A percentile compares a stretch with the other conserved stretches of the same genome.
These are phyloP conservation scores for Cataglyphis rosenhaueri DNA, from an alignment of 2,888 invertebrate genomes.

Conservation along the genomic window DNA sequence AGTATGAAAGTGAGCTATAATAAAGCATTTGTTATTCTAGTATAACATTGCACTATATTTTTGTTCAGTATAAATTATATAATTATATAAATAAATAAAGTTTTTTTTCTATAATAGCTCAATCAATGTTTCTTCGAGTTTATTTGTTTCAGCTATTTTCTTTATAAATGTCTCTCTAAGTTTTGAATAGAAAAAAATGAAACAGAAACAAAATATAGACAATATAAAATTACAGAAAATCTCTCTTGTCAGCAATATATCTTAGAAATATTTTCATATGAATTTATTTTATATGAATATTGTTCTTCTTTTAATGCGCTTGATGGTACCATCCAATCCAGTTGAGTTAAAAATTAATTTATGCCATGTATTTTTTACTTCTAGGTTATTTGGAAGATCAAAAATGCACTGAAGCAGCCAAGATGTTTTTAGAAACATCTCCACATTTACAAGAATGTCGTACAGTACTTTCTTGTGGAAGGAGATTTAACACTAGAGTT, in stretches of 20 bases:
- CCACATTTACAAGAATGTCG: slow-evolving; percentile 79
- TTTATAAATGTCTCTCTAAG: neutral
- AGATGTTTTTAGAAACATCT: slow-evolving; percentile 78
- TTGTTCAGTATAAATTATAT: neutral
- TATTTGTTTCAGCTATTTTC: neutral
- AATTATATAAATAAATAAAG: neutral
- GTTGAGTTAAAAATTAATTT: slow-evolving; percentile 11
- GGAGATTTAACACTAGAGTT: slow-evolving; percentile 79
- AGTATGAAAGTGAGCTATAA: neutral
- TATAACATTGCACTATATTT: neutral
- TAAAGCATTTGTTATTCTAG: neutral
- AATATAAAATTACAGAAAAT: neutral
- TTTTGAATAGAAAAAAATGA: neutral
- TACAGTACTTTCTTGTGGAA: slow-evolving; percentile 73
- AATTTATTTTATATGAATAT: neutral
- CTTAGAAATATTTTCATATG: neutral
- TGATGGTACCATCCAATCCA: neutral
- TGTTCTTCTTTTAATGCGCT: neutral
- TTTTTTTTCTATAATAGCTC: neutral
- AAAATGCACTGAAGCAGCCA: slow-evolving; percentile 74
- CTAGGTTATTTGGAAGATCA: slow-evolving; percentile 82
- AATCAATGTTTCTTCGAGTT: neutral
- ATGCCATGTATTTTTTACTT: slow-evolving; percentile 34
- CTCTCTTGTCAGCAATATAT: neutral
- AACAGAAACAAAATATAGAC: neutral